Evolutionary conservation across 2,797 vertebrate species (phyloP).

Genomic region (Myotis daubentonii): DNA sequence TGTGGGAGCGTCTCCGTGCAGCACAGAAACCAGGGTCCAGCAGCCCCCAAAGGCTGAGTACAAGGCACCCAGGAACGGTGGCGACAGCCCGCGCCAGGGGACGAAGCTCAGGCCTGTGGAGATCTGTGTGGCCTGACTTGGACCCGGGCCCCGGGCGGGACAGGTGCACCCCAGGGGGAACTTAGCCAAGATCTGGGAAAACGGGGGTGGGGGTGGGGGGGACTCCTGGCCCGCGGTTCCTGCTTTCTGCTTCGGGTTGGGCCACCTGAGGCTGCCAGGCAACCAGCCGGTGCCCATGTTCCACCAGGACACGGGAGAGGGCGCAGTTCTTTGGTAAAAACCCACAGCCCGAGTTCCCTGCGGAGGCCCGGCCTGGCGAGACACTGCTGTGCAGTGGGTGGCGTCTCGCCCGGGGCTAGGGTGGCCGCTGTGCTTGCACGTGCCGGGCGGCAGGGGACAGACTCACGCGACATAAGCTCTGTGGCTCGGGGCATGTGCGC

Average conservation of each 20-base stretch:
- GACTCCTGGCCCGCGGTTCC: background rate
- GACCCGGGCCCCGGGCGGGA: background rate
- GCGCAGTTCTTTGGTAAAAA: slow-evolving; percentile 61
- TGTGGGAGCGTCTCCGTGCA: background rate
- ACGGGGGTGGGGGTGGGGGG: rapidly evolving
- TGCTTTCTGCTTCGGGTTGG: background rate
- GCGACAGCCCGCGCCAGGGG: rapidly evolving
- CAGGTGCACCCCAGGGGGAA: background rate
- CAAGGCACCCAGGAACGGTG: background rate
- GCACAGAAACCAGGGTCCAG: background rate
- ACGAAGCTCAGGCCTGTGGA: background rate
- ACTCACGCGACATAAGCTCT: no score
- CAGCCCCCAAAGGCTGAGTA: background rate
- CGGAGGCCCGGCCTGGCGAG: background rate
- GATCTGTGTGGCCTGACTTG: rapidly evolving
- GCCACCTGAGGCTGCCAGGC: background rate
- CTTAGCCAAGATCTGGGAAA: background rate
- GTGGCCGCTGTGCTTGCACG: rapidly evolving
- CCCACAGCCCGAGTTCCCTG: background rate
- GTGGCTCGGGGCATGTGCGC: rapidly evolving
- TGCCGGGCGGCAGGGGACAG: rapidly evolving
- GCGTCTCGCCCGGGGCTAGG: background rate
- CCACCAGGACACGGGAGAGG: no score
- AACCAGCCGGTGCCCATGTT: no score
- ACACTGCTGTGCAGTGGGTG: background rate